Conservation (phyloP, 2,797 vertebrate genomes). For the Falco novaeseelandiae region DNA sequence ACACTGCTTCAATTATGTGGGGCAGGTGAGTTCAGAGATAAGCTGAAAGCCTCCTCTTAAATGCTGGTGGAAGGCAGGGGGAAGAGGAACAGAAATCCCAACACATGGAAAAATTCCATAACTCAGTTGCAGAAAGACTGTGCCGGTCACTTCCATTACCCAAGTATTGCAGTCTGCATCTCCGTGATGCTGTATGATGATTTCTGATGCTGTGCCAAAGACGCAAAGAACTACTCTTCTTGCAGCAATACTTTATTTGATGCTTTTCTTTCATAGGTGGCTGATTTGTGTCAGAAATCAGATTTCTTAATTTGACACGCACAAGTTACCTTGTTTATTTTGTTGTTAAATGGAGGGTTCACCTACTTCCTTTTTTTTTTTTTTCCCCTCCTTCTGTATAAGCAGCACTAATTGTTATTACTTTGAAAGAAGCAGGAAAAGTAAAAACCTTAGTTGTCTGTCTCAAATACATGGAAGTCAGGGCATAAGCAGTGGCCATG, state of each 20-base stretch:
- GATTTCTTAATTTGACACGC: background rate
- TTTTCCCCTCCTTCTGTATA: background rate
- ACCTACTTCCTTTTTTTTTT: background rate
- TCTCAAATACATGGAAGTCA: background rate
- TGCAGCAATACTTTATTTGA: background rate
- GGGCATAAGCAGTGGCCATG: background rate
- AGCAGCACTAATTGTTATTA: background rate
- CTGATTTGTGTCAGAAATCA: background rate
- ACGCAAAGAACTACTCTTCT: background rate
- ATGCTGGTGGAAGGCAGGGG: background rate
- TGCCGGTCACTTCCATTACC: background rate
- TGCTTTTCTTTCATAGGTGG: background rate
- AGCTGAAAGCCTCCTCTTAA: background rate
- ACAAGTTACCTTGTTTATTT: background rate
- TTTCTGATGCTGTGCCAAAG: background rate
- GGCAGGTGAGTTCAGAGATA: constrained; percentile 82
- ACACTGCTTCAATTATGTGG: constrained; percentile 87
- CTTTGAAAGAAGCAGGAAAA: background rate
- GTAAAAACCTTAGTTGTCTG: background rate
- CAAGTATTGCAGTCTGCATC: background rate
- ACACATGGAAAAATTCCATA: accelerated
- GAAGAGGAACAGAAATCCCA: background rate
- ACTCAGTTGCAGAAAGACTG: background rate
- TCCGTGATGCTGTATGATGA: background rate
- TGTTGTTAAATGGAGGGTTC: background rate